These are phyloP conservation scores for Temnopleurus reevesii DNA, from an alignment of 53 echinoderm and acorn worm species.

Conservation along the genomic window DNA sequence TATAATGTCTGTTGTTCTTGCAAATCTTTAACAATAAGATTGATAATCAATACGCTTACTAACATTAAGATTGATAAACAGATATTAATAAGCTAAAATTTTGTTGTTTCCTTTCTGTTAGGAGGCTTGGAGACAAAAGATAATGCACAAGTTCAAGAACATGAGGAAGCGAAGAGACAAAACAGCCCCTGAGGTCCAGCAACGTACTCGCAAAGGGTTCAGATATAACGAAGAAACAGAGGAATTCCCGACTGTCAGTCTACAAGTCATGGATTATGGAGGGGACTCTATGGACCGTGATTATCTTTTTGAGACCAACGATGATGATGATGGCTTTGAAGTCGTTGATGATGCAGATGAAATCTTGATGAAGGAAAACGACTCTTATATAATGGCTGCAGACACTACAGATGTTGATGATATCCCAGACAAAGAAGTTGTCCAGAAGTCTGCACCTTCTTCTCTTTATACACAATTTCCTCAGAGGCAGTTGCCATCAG, in stretches of 20 bases:
- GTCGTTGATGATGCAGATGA: slow-evolving; percentile 20
- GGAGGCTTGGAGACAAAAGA: slow-evolving; percentile 59
- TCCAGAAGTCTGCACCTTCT: too few relatives aligned
- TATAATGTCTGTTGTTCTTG: too few relatives aligned
- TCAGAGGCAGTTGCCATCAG: too few relatives aligned
- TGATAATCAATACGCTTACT: too few relatives aligned
- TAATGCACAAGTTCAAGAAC: slow-evolving; percentile 70
- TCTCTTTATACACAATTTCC: too few relatives aligned
- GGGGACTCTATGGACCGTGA: not conserved
- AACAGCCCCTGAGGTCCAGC: slow-evolving; percentile 37
- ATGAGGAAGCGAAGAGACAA: slow-evolving; percentile 61
- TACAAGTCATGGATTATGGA: not conserved
- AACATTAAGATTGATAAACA: too few relatives aligned
- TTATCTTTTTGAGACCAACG: not conserved
- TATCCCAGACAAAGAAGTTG: too few relatives aligned
- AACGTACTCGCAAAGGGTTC: not conserved
- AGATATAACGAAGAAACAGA: not conserved
- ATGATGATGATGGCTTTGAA: slow-evolving; percentile 16
- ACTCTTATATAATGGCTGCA: slow-evolving; percentile 40
- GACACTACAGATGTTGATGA: not conserved
- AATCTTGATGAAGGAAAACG: not conserved
- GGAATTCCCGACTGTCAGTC: not conserved
- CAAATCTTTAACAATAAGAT: too few relatives aligned
- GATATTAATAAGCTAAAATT: too few relatives aligned
- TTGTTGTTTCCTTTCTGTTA: not conserved